Evolutionary conservation across 37 sponge, comb jelly and placozoan genomes (phyloP), one percentile per base, ranked within the genome.

Genomic region (Cliona cf. orientalis): DNA sequence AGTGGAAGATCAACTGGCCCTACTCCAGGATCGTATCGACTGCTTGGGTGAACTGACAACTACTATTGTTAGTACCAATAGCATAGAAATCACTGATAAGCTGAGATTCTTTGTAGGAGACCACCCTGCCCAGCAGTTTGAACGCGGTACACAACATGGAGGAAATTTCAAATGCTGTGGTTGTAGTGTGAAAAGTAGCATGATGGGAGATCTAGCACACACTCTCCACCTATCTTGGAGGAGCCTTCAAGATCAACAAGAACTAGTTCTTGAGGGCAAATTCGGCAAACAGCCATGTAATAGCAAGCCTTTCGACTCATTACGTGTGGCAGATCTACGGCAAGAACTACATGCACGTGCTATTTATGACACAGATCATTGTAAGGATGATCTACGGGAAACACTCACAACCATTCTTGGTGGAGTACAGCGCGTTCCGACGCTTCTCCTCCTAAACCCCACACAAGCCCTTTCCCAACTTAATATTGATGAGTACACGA

Each of bases 101-200:
- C 46, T 80, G 28, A 34, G 41, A 37, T 80, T 80, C 32, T 80
- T 80, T 45, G 33, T 66, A 26, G 81, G 81, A 33, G 70, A 80
- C 71, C 46, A 80, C 41, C 67, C 67, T n/a, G 81, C 81, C 28
- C 35, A 40, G n/a, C 60, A 68, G 58, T 81, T 71, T 81, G 82
- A 81, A 69, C 38, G 70, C 29, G 82, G 82, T 21, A 71, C 72
- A 7, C 82, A 81, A 36, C 42, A 39, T 35, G 82, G 82, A 6
- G 82, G n/a, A 72, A 49, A 49, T 14, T 14, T 19, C 14, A 49
- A 49, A 14, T 49, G 53, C 14, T 9, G 53, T 49, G 53, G 53
- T 14, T 49, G 53, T 49, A 14, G 53, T 19, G 14, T 14, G 14
- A 49, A 49, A 49, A 19, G 14, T 19, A 49, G 53, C 53, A 19